phyloP scores from a whole-genome alignment of 2,113 vertebrate species.

The Baryphthengus martii region DNA sequence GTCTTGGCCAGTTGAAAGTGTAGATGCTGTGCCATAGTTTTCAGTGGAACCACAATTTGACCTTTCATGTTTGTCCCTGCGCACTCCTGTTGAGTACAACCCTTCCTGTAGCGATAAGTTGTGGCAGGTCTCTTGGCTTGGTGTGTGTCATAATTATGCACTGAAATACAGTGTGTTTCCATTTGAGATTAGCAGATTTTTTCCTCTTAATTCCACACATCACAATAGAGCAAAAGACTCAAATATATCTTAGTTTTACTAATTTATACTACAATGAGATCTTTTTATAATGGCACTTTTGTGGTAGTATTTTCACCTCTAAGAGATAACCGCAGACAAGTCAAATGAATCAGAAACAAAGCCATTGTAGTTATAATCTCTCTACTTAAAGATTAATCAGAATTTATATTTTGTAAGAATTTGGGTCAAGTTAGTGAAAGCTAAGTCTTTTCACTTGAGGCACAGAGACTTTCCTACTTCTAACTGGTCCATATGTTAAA shows the following conservation, averaged over 20 bases:
- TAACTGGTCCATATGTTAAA: conserved; percentile 56
- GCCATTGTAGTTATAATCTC: conserved; percentile 26
- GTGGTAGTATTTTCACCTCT: conserved; percentile 1
- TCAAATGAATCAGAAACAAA: conserved; percentile 55
- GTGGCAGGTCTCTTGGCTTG: not conserved
- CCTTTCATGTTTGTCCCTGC: not conserved
- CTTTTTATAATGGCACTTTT: not conserved
- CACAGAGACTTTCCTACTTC: conserved; percentile 18
- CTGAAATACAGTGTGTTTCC: conserved; percentile 34
- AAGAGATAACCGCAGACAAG: conserved; percentile 21
- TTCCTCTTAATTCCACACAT: conserved; percentile 34
- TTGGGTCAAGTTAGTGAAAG: conserved; percentile 37
- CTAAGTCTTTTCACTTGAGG: conserved; percentile 28
- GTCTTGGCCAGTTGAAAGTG: not conserved
- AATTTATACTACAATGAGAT: conserved; percentile 43
- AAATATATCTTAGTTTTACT: conserved; percentile 49
- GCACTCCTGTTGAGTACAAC: not conserved
- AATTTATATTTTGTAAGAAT: conserved; percentile 52
- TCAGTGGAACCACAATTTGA: not conserved
- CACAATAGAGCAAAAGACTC: conserved; percentile 12
- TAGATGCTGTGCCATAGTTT: not conserved
- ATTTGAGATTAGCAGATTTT: conserved; percentile 9
- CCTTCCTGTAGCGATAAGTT: not conserved
- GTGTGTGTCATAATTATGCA: not conserved
- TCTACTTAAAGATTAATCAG: conserved; percentile 44